Base-by-base conservation (phyloP, 2,888 invertebrate genomes). In the Apamea anceps region DNA sequence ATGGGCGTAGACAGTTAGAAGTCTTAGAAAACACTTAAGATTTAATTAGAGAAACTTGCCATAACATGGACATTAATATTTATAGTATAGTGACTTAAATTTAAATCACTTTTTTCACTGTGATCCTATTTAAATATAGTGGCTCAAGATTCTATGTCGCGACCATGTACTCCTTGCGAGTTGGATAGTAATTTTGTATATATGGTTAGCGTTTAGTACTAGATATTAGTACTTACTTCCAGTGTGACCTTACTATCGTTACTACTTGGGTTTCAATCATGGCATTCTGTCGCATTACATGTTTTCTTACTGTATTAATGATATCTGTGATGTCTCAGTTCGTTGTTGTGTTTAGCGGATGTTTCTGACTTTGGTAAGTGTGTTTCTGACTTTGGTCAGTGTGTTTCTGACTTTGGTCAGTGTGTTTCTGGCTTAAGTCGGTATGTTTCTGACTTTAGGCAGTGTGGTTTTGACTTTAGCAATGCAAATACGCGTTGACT, bases 81-180 rank as follows among this genome's bases (percentile, higher is more conserved):
- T 94, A 94, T 94, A 94, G 92, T 90, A 91, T 94, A 95, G 94
- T 91, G 95, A 94, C 92, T 93, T 96, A 96, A 93, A 93, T 93
- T 94, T 94, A 95, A 95, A 96, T 96, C 96, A 96, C 96, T 96
- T 95, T 96, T 95, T 96, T 96, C 97, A 97, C 97, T 97, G 97
- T 97, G 97, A 97, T 97, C 97, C 96, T 96, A 96, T 94, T 95
- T 95, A 95, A 95, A 94, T 95, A 91, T 96, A 94, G 96, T 91
- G 94, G 97, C 97, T 97, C 96, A 96, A 96, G 93, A 92, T 94
- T 95, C 94, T 94, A 93, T 94, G 94, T 94, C 92, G 95, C 95
- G 94, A 95, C 95, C 95, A 94, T 92, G 87, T 91, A 90, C 91
- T 91, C 91, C 85, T 85, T 89, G 90, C 92, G 90, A 90, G 90